phyloP scores from a whole-genome alignment of 2,888 invertebrate genomes.

The Mythimna pallens region DNA sequence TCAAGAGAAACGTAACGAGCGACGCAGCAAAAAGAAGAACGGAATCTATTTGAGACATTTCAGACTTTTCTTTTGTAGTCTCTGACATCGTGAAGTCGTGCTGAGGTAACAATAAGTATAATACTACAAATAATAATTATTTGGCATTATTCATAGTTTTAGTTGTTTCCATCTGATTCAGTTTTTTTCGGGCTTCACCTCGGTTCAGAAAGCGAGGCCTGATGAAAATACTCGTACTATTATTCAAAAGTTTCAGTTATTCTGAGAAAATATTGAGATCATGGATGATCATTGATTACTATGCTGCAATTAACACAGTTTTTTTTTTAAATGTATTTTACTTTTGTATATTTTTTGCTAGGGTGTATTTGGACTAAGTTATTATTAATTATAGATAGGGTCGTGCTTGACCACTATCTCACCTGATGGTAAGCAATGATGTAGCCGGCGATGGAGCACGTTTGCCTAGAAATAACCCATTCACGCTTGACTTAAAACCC shows the following conservation, averaged over 20 bases:
- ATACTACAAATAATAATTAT: constrained; percentile 6
- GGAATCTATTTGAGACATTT: background rate
- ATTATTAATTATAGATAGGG: too few relatives aligned
- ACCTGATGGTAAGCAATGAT: too few relatives aligned
- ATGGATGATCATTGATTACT: constrained; percentile 25
- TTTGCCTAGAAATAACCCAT: too few relatives aligned
- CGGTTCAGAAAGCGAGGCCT: constrained; percentile 66
- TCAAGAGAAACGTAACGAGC: background rate
- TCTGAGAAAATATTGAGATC: constrained; percentile 53
- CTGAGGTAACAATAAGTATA: background rate
- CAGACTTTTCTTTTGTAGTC: background rate
- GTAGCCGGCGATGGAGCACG: too few relatives aligned
- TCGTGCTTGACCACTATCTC: too few relatives aligned
- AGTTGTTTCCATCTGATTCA: constrained; percentile 54
- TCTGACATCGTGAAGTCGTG: background rate
- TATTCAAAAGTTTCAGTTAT: constrained; percentile 27
- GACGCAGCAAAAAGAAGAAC: background rate
- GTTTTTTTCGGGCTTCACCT: constrained; percentile 72
- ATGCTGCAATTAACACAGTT: background rate
- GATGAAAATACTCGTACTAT: constrained; percentile 50
- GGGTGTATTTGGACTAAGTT: too few relatives aligned
- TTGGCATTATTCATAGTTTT: constrained; percentile 65
- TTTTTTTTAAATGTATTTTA: too few relatives aligned
- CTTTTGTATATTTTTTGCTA: too few relatives aligned
- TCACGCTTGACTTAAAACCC: too few relatives aligned